Evolutionary conservation across 2,888 invertebrate species (phyloP).

Genomic region (Folsomia candida): DNA sequence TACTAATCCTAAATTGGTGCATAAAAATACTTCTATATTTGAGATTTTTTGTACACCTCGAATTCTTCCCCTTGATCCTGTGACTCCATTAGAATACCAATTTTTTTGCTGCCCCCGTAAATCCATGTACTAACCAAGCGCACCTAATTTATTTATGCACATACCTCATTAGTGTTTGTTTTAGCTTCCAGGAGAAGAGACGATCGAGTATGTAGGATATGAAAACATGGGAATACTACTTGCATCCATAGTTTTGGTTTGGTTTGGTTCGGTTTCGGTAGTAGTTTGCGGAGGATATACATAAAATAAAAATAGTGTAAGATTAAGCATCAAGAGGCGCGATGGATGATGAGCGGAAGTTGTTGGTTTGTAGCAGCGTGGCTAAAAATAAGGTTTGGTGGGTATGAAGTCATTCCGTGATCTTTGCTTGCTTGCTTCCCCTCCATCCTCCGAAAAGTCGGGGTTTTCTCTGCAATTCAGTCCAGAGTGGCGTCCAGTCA

Average conservation of each 20-base stretch:
- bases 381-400: neutral
- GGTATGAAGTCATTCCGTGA: neutral
- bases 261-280: too few relatives aligned
- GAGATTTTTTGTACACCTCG: neutral
- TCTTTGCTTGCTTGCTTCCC: too few relatives aligned
- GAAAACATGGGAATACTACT: too few relatives aligned
- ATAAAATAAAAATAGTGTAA: constrained; percentile 2
- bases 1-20: neutral
- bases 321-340: neutral
- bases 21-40: neutral
- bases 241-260: too few relatives aligned
- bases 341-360: neutral
- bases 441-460: neutral
- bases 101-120: neutral
- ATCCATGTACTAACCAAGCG: neutral
- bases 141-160: constrained; percentile 1
- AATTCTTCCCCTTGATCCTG: neutral
- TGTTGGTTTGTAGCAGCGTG: neutral
- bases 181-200: neutral
- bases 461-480: neutral
- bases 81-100: neutral
- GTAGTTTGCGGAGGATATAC: neutral
- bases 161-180: neutral
- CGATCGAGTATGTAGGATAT: too few relatives aligned
- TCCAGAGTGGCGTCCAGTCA: constrained; percentile 1